Conservation (phyloP, 2,113 vertebrate species). For the Silurus meridionalis region DNA sequence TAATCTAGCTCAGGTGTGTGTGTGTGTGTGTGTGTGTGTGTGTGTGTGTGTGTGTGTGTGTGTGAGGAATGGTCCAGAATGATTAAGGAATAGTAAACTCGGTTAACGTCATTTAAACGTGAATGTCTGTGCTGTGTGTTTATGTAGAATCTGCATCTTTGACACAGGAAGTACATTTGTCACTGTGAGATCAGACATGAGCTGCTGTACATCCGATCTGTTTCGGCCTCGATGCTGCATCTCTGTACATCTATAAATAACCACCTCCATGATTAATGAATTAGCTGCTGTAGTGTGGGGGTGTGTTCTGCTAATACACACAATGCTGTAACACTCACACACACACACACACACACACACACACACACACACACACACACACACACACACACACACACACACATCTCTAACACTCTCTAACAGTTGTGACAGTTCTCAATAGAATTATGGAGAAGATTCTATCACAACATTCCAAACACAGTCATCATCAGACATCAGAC, state of each 20-base stretch:
- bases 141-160: background rate
- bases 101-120: background rate
- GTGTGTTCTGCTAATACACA: background rate
- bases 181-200: background rate
- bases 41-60: background rate
- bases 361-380: background rate
- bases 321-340: background rate
- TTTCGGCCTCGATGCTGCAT: constrained; percentile 4
- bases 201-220: background rate
- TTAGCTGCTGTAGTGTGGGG: background rate
- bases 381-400: background rate
- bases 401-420: background rate
- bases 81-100: background rate
- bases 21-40: no score
- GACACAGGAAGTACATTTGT: background rate
- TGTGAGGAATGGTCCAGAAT: background rate
- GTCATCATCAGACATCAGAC: background rate
- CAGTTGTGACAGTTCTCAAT: background rate
- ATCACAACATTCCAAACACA: constrained; percentile 17
- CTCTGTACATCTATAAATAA: constrained; percentile 15
- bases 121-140: background rate
- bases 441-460: constrained; percentile 14
- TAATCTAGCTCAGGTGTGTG: background rate
- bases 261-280: constrained; percentile 19
- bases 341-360: no score